phyloP scores from a whole-genome alignment of 2,888 invertebrate genomes.

The Scaeva pyrastri region DNA sequence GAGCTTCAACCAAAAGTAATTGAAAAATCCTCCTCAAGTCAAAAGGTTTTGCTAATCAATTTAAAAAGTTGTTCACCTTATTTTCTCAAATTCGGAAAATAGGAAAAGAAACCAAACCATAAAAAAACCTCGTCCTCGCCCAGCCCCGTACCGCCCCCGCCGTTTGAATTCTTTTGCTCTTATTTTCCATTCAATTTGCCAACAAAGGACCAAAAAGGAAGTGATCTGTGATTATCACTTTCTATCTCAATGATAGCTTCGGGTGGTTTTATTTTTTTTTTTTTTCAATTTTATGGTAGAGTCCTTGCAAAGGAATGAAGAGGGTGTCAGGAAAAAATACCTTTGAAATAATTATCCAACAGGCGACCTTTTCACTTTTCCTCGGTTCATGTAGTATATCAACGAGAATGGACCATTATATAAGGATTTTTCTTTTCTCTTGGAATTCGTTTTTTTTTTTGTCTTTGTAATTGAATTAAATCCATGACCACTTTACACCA shows the following conservation, averaged over 20 bases:
- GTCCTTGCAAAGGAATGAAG: constrained; percentile 51
- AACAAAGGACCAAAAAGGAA: constrained; percentile 61
- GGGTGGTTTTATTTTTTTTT: constrained; percentile 48
- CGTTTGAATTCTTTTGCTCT: constrained; percentile 32
- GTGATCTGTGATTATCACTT: constrained; percentile 72
- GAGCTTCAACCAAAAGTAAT: constrained; percentile 26
- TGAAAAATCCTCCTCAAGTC: constrained; percentile 45
- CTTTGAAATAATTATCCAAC: constrained; percentile 71
- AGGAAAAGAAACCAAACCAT: constrained; percentile 16
- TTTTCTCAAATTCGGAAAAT: constrained; percentile 21
- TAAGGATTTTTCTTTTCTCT: constrained; percentile 19
- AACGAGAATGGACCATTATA: constrained; percentile 33
- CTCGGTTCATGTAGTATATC: background rate
- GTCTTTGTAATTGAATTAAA: constrained; percentile 68
- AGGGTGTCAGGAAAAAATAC: constrained; percentile 45
- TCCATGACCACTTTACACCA: constrained; percentile 50
- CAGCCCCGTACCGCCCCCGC: background rate
- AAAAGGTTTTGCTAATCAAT: constrained; percentile 62
- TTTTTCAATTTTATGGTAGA: constrained; percentile 56
- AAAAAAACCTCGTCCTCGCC: too few species aligned
- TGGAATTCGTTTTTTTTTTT: background rate
- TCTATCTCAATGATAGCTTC: constrained; percentile 38
- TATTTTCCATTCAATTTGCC: constrained; percentile 68
- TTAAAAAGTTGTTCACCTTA: constrained; percentile 67
- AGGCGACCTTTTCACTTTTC: constrained; percentile 40